Evolutionary conservation across 2,113 vertebrate genomes (phyloP).

Genomic region (Puma concolor): DNA sequence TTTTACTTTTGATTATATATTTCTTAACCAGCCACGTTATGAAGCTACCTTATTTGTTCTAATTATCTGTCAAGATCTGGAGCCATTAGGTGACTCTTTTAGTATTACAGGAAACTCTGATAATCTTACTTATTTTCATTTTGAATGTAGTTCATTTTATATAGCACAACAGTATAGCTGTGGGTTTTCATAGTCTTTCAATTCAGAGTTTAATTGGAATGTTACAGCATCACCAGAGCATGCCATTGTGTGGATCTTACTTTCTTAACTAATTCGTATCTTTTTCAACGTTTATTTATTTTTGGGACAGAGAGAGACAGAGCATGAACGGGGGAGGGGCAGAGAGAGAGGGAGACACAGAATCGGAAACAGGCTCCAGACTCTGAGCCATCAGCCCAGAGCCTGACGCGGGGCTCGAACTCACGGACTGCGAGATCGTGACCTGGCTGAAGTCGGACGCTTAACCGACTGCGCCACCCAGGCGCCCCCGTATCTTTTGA

Average conservation of each 20-base stretch:
- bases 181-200: background rate
- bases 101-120: background rate
- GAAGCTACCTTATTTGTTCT: slow-evolving; percentile 33
- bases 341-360: no score
- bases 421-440: no score
- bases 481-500: background rate
- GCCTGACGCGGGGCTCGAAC: no score
- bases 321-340: no score
- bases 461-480: no score
- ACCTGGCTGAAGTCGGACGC: no score
- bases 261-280: background rate
- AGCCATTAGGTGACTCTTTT: background rate
- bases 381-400: no score
- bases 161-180: background rate
- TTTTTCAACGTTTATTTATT: background rate
- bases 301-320: no score
- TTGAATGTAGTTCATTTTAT: slow-evolving; percentile 48
- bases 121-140: slow-evolving; percentile 50
- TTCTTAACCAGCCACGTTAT: slow-evolving; percentile 23
- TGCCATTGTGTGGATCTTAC: background rate
- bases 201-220: background rate
- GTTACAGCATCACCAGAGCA: background rate
- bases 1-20: slow-evolving; percentile 3
- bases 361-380: no score
- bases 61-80: slow-evolving; percentile 22